phyloP scores from a whole-genome alignment of 2,113 vertebrate genomes.

The Trogon surrucura region DNA sequence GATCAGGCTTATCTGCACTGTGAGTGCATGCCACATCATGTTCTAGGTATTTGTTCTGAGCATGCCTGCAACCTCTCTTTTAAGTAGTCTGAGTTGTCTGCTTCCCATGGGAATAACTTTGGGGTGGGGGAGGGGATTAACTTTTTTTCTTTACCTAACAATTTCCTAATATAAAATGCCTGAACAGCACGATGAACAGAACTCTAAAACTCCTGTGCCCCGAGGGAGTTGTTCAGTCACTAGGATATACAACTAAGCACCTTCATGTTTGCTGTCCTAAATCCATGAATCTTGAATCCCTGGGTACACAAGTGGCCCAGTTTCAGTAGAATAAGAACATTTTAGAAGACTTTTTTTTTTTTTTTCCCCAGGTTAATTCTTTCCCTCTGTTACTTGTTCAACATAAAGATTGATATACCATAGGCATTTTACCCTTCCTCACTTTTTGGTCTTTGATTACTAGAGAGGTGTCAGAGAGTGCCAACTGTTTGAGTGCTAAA shows the following conservation, averaged over 20 bases:
- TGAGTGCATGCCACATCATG: neutral
- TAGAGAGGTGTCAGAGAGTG: conserved; percentile 8
- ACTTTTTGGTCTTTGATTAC: conserved; percentile 39
- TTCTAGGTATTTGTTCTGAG: neutral
- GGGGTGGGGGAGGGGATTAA: neutral
- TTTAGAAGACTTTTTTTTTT: neutral
- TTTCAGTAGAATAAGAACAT: conserved; percentile 20
- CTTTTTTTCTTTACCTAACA: conserved; percentile 9
- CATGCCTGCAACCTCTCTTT: neutral
- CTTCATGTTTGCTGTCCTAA: conserved; percentile 58
- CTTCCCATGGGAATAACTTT: neutral
- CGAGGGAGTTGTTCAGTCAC: neutral
- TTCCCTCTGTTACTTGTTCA: conserved; percentile 10
- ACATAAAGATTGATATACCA: neutral
- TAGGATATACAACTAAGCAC: conserved; percentile 18
- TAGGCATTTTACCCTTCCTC: conserved; percentile 8
- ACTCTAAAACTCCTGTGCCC: neutral
- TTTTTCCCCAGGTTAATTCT: conserved; percentile 24
- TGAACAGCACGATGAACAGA: conserved; percentile 13
- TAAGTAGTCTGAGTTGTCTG: neutral
- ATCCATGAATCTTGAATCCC: conserved; percentile 59
- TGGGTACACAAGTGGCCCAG: conserved; percentile 29
- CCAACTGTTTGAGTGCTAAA: conserved; percentile 2
- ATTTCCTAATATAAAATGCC: neutral
- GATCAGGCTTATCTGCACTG: neutral